A percentile compares a stretch with the other conserved stretches of the same genome.
Evolutionary conservation across 2,113 vertebrate species (phyloP).

Genomic region (Calidris pygmaea): DNA sequence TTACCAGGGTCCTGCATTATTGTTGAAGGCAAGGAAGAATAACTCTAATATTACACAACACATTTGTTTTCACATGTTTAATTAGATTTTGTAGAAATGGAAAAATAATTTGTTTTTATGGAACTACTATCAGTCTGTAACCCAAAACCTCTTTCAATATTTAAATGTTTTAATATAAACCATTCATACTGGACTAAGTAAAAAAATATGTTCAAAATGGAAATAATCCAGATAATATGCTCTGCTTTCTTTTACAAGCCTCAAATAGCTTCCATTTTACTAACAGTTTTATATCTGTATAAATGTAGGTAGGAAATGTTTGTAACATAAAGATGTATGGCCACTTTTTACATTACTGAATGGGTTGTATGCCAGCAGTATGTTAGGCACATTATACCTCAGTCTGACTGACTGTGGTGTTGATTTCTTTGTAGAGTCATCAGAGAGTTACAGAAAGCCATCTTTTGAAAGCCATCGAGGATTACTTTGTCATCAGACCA

Average conservation of each 20-base stretch:
- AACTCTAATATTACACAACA: constrained; percentile 48
- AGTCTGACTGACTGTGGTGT: constrained; percentile 15
- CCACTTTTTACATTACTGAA: constrained; percentile 27
- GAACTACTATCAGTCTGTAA: constrained; percentile 76
- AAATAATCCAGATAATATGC: constrained; percentile 70
- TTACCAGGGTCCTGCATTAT: neutral
- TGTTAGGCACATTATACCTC: constrained; percentile 37
- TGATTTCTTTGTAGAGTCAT: constrained; percentile 56
- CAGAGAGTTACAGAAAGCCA: constrained; percentile 4
- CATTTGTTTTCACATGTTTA: constrained; percentile 71
- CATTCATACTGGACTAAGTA: constrained; percentile 68
- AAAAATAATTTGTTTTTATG: constrained; percentile 74
- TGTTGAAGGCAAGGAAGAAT: constrained; percentile 16
- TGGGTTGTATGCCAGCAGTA: constrained; percentile 1
- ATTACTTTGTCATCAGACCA: constrained; percentile 42
- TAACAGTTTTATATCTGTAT: constrained; percentile 64
- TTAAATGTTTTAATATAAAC: constrained; percentile 77
- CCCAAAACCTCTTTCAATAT: constrained; percentile 69
- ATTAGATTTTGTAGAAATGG: constrained; percentile 72
- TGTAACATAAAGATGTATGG: constrained; percentile 39
- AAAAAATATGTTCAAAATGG: constrained; percentile 73
- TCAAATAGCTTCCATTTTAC: constrained; percentile 64
- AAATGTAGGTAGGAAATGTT: constrained; percentile 61
- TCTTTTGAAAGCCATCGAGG: constrained; percentile 43
- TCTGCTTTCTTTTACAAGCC: constrained; percentile 62